phyloP scores from a whole-genome alignment of 2,888 invertebrate species.

The Pterobdella sp. region DNA sequence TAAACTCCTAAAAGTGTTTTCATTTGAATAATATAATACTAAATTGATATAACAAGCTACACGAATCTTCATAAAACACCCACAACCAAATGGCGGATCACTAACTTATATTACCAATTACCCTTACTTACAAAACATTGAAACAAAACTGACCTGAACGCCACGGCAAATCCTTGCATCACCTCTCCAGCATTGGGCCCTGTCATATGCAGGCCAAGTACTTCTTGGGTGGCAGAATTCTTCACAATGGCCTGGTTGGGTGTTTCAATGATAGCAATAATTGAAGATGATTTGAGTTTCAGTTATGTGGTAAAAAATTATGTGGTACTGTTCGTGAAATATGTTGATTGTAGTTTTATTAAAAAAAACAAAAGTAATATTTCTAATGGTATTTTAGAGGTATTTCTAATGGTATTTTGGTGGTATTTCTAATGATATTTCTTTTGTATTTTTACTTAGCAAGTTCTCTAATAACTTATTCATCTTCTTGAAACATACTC shows the following conservation, averaged over 20 bases:
- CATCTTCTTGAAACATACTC: too few species aligned
- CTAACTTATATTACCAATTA: not conserved
- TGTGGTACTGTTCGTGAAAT: not conserved
- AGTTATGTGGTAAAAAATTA: not conserved
- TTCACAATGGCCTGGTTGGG: slow-evolving; percentile 30
- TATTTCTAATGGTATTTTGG: not conserved
- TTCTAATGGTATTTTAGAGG: too few species aligned
- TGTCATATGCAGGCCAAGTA: slow-evolving; percentile 53
- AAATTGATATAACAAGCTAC: too few species aligned
- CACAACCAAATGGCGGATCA: not conserved
- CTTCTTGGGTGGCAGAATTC: slow-evolving; percentile 43
- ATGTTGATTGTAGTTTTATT: too few species aligned
- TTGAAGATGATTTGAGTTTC: not conserved
- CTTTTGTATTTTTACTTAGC: too few species aligned
- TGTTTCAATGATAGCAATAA: not conserved
- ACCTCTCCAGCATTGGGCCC: slow-evolving; percentile 61
- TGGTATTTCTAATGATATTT: not conserved
- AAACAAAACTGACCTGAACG: slow-evolving; percentile 48
- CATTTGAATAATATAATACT: too few species aligned
- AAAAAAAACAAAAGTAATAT: too few species aligned
- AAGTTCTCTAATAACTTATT: too few species aligned
- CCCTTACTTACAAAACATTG: not conserved
- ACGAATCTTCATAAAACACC: not conserved
- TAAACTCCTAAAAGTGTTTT: too few species aligned
- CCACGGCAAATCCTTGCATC: slow-evolving; percentile 59